Evolutionary conservation across 2,113 vertebrate genomes (phyloP), one percentile per base, ranked within the genome.

Genomic region (Siphamia tubifer): DNA sequence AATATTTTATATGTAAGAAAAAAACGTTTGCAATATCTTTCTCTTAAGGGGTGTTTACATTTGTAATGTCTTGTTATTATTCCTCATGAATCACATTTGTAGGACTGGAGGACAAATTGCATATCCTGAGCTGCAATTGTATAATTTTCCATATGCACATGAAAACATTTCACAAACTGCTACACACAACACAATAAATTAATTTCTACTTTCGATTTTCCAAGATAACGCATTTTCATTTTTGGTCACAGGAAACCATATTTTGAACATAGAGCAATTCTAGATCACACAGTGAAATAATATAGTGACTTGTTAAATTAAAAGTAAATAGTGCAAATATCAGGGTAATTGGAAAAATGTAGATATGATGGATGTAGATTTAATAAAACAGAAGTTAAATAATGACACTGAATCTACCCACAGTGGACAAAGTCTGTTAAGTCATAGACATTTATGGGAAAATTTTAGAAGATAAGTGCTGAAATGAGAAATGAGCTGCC

Each of bases 121-220:
- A 77, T 77, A 68, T 87, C 90, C 90, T 92, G 88, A 91, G 89
- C 72, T 87, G 82, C 71, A 84, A 89, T 79, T 83, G 56, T 68
- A 52, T 30, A 17, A 38, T 70, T 70, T 84, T 60, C 58, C 72
- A 79, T 74, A 55, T 65, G 58, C 72, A 36, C 70, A n/a, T 38
- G 34, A 71, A 62, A 38, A 44, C 32, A 31, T 8, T 28, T 48
- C 11, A 24, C 35, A 68, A 56, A 63, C 17, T 63, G 20, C n/a
- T 34, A 45, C 19, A 24, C 69, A 63, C 8, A 61, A 31, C 34
- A 42, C n/a, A 36, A 66, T 68, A 62, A 48, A 7, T 44, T 9
- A 60, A 27, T 35, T 73, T 67, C 43, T 42, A 48, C 19, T 10
- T 60, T 57, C 10, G 25, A 66, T n/a, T n/a, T n/a, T n/a, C n/a